Evolutionary conservation across 2,113 vertebrate genomes (phyloP), one percentile per base, ranked within the genome.

Genomic region (Aramus guarauna): DNA sequence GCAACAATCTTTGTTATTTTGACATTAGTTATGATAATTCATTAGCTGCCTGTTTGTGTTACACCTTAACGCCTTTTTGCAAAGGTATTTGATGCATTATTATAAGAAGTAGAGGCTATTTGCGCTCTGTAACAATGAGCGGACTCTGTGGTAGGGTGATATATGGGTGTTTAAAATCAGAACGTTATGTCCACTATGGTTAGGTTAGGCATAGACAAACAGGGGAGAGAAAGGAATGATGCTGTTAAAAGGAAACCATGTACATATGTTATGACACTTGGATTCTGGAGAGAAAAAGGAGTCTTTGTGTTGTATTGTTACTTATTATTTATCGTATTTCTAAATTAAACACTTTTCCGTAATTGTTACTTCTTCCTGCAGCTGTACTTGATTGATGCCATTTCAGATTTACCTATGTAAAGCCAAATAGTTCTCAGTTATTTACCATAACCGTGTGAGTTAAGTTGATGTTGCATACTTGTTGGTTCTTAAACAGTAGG

Each of bases 11-110:
- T 96, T 90, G 90, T 95, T 94, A 90, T 96, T 95, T 91, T 94
- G 85, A 88, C 82, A 91, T 95, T 92, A 93, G 92, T 95, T 96
- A 96, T 84, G 82, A 67, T 96, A 96, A 95, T 91, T 96, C 81
- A 95, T 95, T 96, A 89, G 71, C 87, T 93, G 85, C 76, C 41
- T 85, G 63, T 55, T 96, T 9, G 4, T 59, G 53, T 79, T 34
- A 52, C 53, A 83, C 77, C 87, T 95, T 59, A 79, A 17, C 0
- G 16, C 32, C 34, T 86, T 88, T 91, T 83, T 84, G 63, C 84
- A 63, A 74, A 88, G 62, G 32, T 87, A 27, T 87, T 67, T 87
- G 68, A 41, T 81, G 6, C n/a, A 5, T 50, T 53, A n/a, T 78
- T 55, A 5, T 41, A 58, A 55, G 39, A 74, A 67, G 50, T 2